A percentile compares a stretch with the other conserved stretches of the same genome.
These are phyloP conservation scores for Melanaphis sacchari DNA, from an alignment of 1,140 invertebrate genomes.

Conservation along the genomic window DNA sequence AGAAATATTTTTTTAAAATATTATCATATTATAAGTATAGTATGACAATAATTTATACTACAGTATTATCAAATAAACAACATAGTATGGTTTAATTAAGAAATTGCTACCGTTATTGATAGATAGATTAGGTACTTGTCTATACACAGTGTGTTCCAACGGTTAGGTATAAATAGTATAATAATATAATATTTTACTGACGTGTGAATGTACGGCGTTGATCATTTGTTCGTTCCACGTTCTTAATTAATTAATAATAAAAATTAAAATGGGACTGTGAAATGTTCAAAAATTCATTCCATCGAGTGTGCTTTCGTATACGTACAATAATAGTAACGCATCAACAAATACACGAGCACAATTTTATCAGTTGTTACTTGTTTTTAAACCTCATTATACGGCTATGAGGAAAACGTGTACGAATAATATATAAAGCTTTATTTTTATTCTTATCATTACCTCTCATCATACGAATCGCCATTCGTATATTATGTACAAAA, in stretches of 20 bases:
- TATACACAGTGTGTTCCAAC: background rate
- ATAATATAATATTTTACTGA: background rate
- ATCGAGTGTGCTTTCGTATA: background rate
- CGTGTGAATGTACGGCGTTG: background rate
- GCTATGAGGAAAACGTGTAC: background rate
- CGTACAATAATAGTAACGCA: background rate
- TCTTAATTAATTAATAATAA: conserved; percentile 4
- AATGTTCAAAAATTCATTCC: background rate
- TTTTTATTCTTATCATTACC: background rate
- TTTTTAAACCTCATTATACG: background rate
- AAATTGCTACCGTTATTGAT: background rate
- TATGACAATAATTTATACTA: background rate
- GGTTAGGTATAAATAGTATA: background rate
- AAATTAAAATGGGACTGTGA: background rate
- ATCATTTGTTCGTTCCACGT: background rate
- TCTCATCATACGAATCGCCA: background rate
- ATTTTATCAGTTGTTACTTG: background rate
- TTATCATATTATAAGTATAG: background rate
- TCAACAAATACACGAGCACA: background rate
- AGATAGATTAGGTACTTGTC: no score
- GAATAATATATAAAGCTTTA: background rate
- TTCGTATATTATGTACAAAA: background rate
- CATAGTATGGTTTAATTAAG: background rate
- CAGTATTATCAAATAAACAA: background rate
- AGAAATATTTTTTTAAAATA: background rate